Percentiles rank a stretch among this genome's conserved stretches.
These are phyloP conservation scores for Crotalus helleri DNA, from an alignment of 2,113 vertebrate species.

Conservation along the genomic window DNA sequence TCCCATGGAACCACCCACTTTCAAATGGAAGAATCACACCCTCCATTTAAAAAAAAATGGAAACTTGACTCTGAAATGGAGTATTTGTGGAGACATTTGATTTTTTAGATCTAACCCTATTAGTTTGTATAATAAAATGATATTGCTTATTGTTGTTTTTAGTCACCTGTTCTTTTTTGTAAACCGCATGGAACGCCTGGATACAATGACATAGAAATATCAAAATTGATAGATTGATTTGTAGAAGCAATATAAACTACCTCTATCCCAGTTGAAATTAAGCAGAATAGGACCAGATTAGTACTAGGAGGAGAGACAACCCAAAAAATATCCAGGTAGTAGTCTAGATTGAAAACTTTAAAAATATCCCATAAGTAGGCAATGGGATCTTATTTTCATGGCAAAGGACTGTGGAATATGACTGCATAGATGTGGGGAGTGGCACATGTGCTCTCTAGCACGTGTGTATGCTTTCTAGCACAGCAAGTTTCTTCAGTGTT, in stretches of 20 bases:
- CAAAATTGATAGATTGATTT: not conserved
- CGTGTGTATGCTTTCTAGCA: not conserved
- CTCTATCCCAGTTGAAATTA: not conserved
- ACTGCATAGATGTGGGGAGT: not conserved
- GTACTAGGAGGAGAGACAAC: not conserved
- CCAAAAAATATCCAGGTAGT: not conserved
- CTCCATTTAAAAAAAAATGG: not conserved
- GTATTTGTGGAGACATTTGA: not conserved
- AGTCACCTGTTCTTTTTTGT: not conserved
- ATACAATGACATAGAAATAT: not conserved
- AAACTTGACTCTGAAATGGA: not conserved
- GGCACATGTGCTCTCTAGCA: not conserved
- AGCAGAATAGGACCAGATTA: not conserved
- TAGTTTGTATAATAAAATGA: not conserved
- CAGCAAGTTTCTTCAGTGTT: not conserved
- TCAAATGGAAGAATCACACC: not conserved
- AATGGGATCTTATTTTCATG: not conserved
- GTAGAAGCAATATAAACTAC: not conserved
- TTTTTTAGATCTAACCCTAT: not conserved
- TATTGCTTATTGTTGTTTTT: not conserved
- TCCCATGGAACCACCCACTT: not conserved
- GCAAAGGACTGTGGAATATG: not conserved
- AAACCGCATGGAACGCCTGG: not conserved
- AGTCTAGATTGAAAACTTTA: not conserved
- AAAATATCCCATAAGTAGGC: not conserved